phyloP scores from a whole-genome alignment of 2,888 invertebrate species.

The Steinernema carpocapsae region DNA sequence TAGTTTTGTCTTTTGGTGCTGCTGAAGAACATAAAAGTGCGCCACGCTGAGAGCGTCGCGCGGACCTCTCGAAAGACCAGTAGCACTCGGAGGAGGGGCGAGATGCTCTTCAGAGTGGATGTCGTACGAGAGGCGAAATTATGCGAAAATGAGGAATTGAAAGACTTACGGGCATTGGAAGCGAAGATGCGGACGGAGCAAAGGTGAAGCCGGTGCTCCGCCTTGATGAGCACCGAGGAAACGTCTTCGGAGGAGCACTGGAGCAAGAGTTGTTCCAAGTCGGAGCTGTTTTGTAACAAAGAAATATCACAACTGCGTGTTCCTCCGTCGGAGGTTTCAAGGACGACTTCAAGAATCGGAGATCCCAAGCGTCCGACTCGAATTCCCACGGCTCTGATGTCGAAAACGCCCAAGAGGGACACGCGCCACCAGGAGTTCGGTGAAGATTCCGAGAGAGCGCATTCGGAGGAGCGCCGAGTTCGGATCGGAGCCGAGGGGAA shows the following conservation, averaged over 20 bases:
- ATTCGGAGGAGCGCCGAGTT: slow-evolving; percentile 24
- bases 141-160: neutral
- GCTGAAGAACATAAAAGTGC: neutral
- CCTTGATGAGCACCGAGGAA: slow-evolving; percentile 48
- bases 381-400: slow-evolving; percentile 37
- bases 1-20: slow-evolving; percentile 10
- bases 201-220: slow-evolving; percentile 52
- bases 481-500: slow-evolving; percentile 44
- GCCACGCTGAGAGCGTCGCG: neutral
- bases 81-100: neutral
- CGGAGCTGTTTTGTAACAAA: slow-evolving; percentile 25
- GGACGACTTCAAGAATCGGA: slow-evolving; percentile 31
- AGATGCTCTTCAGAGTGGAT: neutral
- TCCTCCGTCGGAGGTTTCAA: slow-evolving; percentile 36
- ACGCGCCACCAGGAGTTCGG: slow-evolving; percentile 39
- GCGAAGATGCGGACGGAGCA: slow-evolving; percentile 58
- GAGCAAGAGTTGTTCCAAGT: neutral
- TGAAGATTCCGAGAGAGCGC: slow-evolving; percentile 36
- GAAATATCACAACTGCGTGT: slow-evolving; percentile 31
- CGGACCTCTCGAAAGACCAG: slow-evolving; percentile 14
- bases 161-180: slow-evolving; percentile 55
- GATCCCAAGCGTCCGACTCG: slow-evolving; percentile 36
- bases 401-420: slow-evolving; percentile 30
- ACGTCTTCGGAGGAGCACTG: slow-evolving; percentile 41
- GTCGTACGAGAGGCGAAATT: neutral